Conservation (phyloP, 2,888 invertebrate species). For the Axea sp. region DNA sequence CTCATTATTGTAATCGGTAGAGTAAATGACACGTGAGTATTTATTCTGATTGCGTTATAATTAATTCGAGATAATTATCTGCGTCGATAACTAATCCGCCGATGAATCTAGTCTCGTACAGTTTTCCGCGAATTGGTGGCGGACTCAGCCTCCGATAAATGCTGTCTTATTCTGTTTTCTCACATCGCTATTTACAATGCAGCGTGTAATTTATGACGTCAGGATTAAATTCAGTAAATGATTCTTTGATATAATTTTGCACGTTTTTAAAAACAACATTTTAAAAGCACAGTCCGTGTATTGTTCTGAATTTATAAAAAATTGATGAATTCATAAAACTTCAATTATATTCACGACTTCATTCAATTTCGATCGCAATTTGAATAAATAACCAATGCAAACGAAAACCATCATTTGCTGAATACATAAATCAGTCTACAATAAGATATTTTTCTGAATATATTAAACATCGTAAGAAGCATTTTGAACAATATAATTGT, state of each 20-base stretch:
- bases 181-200: slow-evolving; percentile 31
- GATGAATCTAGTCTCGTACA: slow-evolving; percentile 42
- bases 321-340: background rate
- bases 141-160: slow-evolving; percentile 11
- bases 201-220: slow-evolving; percentile 22
- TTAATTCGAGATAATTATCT: slow-evolving; percentile 56
- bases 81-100: slow-evolving; percentile 37
- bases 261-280: background rate
- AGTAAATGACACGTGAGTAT: slow-evolving; percentile 52
- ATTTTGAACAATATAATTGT: no score
- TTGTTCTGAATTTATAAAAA: no score
- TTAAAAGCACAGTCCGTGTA: no score
- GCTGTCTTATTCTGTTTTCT: slow-evolving; percentile 31
- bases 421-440: no score
- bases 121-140: slow-evolving; percentile 42
- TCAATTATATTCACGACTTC: no score
- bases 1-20: slow-evolving; percentile 30
- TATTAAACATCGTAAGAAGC: no score
- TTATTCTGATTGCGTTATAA: slow-evolving; percentile 51
- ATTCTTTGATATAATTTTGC: slow-evolving; percentile 15
- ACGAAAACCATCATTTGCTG: no score
- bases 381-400: no score
- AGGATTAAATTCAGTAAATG: slow-evolving; percentile 26
- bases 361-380: no score
- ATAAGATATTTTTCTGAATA: no score